phyloP scores from a whole-genome alignment of 2,113 vertebrate genomes.

The Hemibagrus wyckioides region DNA sequence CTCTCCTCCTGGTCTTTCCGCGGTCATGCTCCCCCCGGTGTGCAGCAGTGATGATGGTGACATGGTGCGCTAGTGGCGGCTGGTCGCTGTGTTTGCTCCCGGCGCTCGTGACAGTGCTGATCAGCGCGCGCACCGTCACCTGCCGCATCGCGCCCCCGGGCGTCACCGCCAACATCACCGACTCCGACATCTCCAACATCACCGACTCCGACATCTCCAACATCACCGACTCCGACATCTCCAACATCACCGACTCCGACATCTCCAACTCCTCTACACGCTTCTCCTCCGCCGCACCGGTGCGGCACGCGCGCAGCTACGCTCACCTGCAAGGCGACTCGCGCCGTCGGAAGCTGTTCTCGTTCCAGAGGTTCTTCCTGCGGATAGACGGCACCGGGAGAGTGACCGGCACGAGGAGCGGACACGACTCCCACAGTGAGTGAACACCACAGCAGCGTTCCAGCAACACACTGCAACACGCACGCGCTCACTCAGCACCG shows the following conservation, averaged over 20 bases:
- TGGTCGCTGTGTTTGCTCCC: slow-evolving; percentile 77
- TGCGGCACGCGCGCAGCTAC: slow-evolving; percentile 94
- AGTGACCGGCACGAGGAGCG: slow-evolving; percentile 94
- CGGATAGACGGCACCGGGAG: slow-evolving; percentile 90
- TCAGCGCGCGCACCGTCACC: not conserved
- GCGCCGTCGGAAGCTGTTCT: slow-evolving; percentile 92
- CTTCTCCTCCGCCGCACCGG: not conserved
- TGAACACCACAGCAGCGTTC: slow-evolving; percentile 55
- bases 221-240: not conserved
- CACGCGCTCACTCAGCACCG: not conserved
- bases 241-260: no score
- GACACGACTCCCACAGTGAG: slow-evolving; percentile 94
- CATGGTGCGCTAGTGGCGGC: slow-evolving; percentile 94
- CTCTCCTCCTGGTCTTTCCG: slow-evolving; percentile 63
- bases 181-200: no score
- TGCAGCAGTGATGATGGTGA: slow-evolving; percentile 68
- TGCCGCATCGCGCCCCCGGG: slow-evolving; percentile 13
- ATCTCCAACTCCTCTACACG: not conserved
- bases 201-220: no score
- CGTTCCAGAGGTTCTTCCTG: slow-evolving; percentile 94
- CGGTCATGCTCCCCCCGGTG: not conserved
- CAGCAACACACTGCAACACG: not conserved
- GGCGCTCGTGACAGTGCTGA: slow-evolving; percentile 47
- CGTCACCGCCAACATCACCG: not conserved
- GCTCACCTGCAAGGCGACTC: slow-evolving; percentile 93